A percentile compares a stretch with the other conserved stretches of the same genome.
These are phyloP conservation scores for Coranthus polyacanthus DNA, from an alignment of 2,797 vertebrate species.

Conservation along the genomic window DNA sequence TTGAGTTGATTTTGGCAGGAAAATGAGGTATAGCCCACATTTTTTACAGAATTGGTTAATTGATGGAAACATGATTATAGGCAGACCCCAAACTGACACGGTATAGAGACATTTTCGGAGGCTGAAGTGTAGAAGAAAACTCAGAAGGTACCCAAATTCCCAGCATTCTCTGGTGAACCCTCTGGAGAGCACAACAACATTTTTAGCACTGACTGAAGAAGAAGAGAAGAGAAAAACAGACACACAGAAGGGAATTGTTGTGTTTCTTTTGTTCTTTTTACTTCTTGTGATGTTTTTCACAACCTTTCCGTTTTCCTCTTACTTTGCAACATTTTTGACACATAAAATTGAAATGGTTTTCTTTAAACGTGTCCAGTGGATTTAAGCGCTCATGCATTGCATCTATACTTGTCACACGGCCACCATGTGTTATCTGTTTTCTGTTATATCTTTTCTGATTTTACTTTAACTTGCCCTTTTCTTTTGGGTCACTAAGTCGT, in stretches of 20 bases:
- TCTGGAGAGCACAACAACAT: constrained; percentile 33
- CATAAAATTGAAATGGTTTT: too few species aligned
- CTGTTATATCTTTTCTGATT: not conserved
- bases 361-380: too few species aligned
- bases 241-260: constrained; percentile 9
- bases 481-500: too few species aligned
- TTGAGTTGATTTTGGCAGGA: constrained; percentile 44
- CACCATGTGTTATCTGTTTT: not conserved
- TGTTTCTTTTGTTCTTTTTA: constrained; percentile 17
- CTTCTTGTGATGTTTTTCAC: not conserved
- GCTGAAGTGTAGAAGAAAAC: constrained; percentile 10
- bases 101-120: constrained; percentile 6
- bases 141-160: constrained; percentile 40
- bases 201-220: constrained; percentile 20
- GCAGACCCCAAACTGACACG: constrained; percentile 1
- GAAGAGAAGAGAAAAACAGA: constrained; percentile 11
- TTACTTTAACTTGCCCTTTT: not conserved
- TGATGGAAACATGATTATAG: constrained; percentile 49
- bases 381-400: too few species aligned
- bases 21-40: not conserved
- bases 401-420: too few species aligned
- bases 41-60: constrained; percentile 43
- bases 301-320: not conserved
- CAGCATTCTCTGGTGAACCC: constrained; percentile 44
- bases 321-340: not conserved